Conservation (phyloP, 2,888 invertebrate species). For the Agrotis ipsilon region DNA sequence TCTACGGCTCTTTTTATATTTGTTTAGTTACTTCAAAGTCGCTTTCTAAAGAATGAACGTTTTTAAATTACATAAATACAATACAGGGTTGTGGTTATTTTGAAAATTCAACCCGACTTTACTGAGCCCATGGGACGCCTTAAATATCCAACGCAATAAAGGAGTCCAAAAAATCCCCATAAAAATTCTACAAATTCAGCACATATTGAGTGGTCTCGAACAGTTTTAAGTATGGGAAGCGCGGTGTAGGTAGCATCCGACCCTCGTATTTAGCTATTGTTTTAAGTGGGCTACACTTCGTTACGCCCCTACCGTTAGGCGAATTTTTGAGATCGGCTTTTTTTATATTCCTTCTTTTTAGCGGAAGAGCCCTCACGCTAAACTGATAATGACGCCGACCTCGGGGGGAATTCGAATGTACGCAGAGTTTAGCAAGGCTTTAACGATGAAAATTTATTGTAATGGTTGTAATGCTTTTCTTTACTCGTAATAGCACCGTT, state of each 20-base stretch:
- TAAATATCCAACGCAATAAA: constrained; percentile 86
- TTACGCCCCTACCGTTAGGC: constrained; percentile 87
- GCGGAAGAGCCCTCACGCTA: constrained; percentile 82
- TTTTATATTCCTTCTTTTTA: constrained; percentile 84
- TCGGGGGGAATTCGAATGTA: constrained; percentile 73
- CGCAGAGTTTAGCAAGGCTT: constrained; percentile 78
- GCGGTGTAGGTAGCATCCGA: constrained; percentile 79
- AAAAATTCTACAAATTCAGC: constrained; percentile 89
- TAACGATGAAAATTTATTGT: constrained; percentile 88
- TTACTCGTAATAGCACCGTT: constrained; percentile 82
- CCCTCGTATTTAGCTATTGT: constrained; percentile 90
- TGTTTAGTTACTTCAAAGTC: neutral
- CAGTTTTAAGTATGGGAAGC: constrained; percentile 84
- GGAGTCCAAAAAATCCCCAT: constrained; percentile 80
- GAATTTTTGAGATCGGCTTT: constrained; percentile 82
- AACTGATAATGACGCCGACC: constrained; percentile 88
- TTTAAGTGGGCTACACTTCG: constrained; percentile 90
- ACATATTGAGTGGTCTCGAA: constrained; percentile 87
- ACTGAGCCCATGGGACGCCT: constrained; percentile 80
- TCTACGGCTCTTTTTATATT: constrained; percentile 4
- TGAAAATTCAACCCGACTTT: constrained; percentile 80
- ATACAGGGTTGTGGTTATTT: constrained; percentile 70
- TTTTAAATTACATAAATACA: constrained; percentile 37
- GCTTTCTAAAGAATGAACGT: constrained; percentile 5
- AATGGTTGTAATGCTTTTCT: constrained; percentile 82